These are phyloP conservation scores for Sinella curviseta DNA, from an alignment of 1,140 invertebrate genomes.

Conservation along the genomic window DNA sequence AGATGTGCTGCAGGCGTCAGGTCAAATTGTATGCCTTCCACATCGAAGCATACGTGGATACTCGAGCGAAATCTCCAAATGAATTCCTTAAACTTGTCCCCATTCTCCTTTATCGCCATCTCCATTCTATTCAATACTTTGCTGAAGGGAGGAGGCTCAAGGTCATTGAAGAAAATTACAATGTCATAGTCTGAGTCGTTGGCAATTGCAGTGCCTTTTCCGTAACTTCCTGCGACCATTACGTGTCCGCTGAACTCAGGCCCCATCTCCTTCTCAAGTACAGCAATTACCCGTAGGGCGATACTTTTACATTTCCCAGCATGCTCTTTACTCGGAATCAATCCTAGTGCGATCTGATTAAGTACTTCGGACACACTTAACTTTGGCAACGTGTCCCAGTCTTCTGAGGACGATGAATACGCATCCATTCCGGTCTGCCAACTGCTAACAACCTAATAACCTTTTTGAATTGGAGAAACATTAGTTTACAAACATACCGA, in stretches of 20 bases:
- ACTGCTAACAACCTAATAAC: no score
- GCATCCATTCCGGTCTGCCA: constrained; percentile 12
- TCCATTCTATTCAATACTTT: background rate
- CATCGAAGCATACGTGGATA: constrained; percentile 12
- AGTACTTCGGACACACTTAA: background rate
- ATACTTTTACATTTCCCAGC: background rate
- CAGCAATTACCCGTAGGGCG: background rate
- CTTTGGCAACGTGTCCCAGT: constrained; percentile 1
- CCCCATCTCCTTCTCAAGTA: background rate
- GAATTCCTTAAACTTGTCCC: background rate
- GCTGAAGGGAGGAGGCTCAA: background rate
- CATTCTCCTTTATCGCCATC: background rate
- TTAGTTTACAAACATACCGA: no score
- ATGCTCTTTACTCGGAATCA: background rate
- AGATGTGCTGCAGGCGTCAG: background rate
- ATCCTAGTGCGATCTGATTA: background rate
- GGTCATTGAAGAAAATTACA: constrained; percentile 13
- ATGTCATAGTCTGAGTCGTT: constrained; percentile 19
- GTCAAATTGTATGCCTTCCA: constrained; percentile 8
- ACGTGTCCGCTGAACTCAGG: background rate
- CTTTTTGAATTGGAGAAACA: no score
- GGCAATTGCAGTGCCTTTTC: background rate
- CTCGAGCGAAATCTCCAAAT: background rate
- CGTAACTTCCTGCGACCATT: constrained; percentile 17
- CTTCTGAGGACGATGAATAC: background rate